Evolutionary conservation across 1,140 invertebrate genomes (phyloP).

Genomic region (Leptopilina clavipes): DNA sequence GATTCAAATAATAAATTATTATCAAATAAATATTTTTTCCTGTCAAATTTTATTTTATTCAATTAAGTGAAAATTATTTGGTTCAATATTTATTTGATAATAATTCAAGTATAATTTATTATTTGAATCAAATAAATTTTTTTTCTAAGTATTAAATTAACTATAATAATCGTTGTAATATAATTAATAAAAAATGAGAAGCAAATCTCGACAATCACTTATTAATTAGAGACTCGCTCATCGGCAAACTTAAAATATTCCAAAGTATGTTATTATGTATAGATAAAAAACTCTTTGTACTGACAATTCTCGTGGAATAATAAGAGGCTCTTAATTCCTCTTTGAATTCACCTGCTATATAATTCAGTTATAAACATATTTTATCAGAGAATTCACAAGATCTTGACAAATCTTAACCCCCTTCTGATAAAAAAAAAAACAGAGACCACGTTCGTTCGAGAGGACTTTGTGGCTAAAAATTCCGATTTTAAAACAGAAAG

Average conservation of each 20-base stretch:
- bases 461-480: background rate
- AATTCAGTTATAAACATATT: background rate
- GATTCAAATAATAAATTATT: too few species aligned
- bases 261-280: background rate
- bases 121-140: too few species aligned
- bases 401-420: constrained; percentile 18
- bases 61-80: too few species aligned
- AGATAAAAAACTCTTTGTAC: constrained; percentile 10
- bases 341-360: constrained; percentile 3
- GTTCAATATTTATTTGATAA: too few species aligned
- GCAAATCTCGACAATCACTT: too few species aligned
- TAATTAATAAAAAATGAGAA: too few species aligned
- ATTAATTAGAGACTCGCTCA: too few species aligned
- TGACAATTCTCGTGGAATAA: constrained; percentile 4
- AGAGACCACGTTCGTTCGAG: background rate
- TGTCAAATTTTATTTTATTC: too few species aligned
- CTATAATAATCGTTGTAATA: too few species aligned
- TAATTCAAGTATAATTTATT: too few species aligned
- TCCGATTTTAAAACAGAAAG: constrained; percentile 14
- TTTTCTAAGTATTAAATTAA: too few species aligned
- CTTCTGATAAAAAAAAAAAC: constrained; percentile 1
- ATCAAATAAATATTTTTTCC: too few species aligned
- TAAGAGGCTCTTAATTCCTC: constrained; percentile 3
- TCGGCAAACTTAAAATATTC: background rate
- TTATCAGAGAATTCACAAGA: background rate